A percentile compares a stretch with the other conserved stretches of the same genome.
Evolutionary conservation across 1,140 invertebrate genomes (phyloP).

Genomic region (Trachymyrmex cornetzi): DNA sequence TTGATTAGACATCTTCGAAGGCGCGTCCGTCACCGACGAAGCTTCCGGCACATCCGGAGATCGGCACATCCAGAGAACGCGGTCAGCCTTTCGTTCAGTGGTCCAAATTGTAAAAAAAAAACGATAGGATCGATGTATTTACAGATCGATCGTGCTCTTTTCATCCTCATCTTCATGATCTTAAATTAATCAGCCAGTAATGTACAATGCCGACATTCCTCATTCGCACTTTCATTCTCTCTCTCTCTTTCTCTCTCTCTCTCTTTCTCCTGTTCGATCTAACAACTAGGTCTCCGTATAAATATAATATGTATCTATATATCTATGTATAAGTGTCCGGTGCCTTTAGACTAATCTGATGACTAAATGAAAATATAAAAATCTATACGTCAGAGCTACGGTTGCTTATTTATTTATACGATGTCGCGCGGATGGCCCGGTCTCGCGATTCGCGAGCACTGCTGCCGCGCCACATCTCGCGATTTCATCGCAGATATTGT

Average conservation of each 20-base stretch:
- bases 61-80: not conserved
- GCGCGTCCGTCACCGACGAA: not conserved
- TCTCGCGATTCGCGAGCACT: constrained; percentile 24
- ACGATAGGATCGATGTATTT: constrained; percentile 1
- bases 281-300: constrained; percentile 61
- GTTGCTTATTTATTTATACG: constrained; percentile 47
- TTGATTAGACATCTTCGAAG: not conserved
- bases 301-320: constrained; percentile 65
- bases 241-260: not conserved
- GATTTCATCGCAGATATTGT: not conserved
- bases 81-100: not conserved
- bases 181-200: constrained; percentile 25
- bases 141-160: constrained; percentile 21
- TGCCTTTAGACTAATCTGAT: constrained; percentile 62
- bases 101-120: constrained; percentile 14
- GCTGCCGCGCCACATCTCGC: not conserved
- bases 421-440: constrained; percentile 15
- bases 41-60: no score
- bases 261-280: constrained; percentile 21
- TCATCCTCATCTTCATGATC: not conserved
- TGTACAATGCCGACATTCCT: constrained; percentile 10
- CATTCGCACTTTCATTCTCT: constrained; percentile 24
- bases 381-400: constrained; percentile 60
- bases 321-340: constrained; percentile 35
- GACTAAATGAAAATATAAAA: constrained; percentile 69